Evolutionary conservation across 2,113 vertebrate species (phyloP).

Genomic region (Pelecanoides urinatrix): DNA sequence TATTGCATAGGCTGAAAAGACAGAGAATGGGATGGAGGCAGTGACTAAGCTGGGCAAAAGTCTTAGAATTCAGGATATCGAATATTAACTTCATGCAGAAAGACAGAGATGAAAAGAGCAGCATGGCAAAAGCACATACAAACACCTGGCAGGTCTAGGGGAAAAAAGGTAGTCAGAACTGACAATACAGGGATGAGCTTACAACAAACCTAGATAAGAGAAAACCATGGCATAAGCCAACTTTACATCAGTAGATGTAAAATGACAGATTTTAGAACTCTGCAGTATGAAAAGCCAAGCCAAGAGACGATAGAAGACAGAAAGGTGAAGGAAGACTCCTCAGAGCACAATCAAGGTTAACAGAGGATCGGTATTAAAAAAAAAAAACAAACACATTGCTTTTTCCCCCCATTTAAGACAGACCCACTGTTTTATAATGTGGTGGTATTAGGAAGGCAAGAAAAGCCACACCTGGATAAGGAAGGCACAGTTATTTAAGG

Average conservation of each 20-base stretch:
- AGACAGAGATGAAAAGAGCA: background rate
- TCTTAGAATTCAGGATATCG: background rate
- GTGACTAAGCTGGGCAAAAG: background rate
- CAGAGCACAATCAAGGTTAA: background rate
- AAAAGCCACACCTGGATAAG: background rate
- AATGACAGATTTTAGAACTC: slow-evolving; percentile 15
- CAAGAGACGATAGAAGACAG: background rate
- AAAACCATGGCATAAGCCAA: slow-evolving; percentile 28
- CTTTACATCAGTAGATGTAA: background rate
- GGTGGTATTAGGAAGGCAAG: background rate
- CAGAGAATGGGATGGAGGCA: background rate
- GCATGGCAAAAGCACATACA: background rate
- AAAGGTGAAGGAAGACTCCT: background rate
- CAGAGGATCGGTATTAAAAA: background rate
- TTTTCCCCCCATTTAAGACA: background rate
- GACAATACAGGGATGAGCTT: slow-evolving; percentile 24
- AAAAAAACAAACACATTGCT: background rate
- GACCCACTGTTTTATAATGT: background rate
- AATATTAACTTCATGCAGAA: background rate
- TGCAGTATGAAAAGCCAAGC: background rate
- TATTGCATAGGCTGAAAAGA: background rate
- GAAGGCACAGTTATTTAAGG: background rate
- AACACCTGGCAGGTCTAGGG: background rate
- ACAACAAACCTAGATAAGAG: slow-evolving; percentile 10
- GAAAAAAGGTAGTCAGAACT: background rate